Evolutionary conservation across 2,888 invertebrate genomes (phyloP), one percentile per base, ranked within the genome.

Genomic region (Psylliodes chrysocephalus): DNA sequence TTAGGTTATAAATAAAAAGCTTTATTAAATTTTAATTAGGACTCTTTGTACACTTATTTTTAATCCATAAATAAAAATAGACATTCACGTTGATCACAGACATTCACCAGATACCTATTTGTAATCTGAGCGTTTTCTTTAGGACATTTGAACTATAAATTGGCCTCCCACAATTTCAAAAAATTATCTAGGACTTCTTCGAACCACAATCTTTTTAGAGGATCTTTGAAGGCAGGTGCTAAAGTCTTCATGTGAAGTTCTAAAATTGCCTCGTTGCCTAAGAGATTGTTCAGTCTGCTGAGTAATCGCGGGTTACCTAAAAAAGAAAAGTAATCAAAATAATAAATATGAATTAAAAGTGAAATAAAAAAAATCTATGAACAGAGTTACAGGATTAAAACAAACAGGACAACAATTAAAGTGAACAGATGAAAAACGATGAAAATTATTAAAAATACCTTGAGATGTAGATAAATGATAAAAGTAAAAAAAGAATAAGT

Each of bases 121-220:
- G 22, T 40, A 19, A 22, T 40, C 53, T 53, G 54, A 28, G 15
- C 8, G 12, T 38, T 38, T 30, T 30, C 51, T 30, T n/a, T n/a
- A n/a, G n/a, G n/a, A n/a, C n/a, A n/a, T 40, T 40, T 8, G 14
- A 30, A 19, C 64, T 75, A 91, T 89, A 94, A 92, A 82, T 95
- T 95, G 76, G 91, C 90, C 83, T 95, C 94, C 93, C 94, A 94
- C 69, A 95, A 84, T 83, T 93, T 94, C 82, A 94, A 88, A 83
- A 92, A 92, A 86, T 95, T 95, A 83, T 94, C 93, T 80, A 95
- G 87, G 63, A 94, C 92, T 84, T 94, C 94, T 73, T 91, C 89
- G 80, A 94, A 95, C 93, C 94, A 95, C 78, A 89, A 86, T 74
- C 89, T 87, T 80, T 92, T 92, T 40, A 86, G 85, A 2, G 85